Base-by-base conservation (phyloP, 2,888 invertebrate genomes). In the Hemaris fuciformis region DNA sequence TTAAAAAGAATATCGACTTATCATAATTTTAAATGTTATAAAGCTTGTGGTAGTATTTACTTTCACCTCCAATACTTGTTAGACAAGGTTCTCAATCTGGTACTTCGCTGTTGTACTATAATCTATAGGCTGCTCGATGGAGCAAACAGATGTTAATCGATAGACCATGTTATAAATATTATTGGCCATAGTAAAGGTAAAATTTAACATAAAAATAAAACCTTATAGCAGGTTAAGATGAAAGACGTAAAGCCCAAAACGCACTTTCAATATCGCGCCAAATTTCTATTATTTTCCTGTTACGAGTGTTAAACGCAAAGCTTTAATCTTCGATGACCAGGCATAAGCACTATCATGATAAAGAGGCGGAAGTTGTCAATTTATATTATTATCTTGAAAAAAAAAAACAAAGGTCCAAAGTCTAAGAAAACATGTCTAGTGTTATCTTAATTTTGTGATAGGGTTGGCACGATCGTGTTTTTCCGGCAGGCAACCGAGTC, bases 381-480 rank as follows among this genome's bases (percentile, higher is more conserved):
- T 15, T n/a, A 48, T 15, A 15, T 15, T 27, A 15, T 27, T 48
- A 48, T 27, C 27, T 48, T 15, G n/a, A 2, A n/a, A 15, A 27
- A 20, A n/a, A n/a, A n/a, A n/a, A 48, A 48, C 48, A 48, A 15
- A 15, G 15, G 5, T 27, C n/a, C 27, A 8, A 48, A 48, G 25
- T 48, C 15, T n/a, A 18, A 25, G 48, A 48, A 48, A 25, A 48
- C 25, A 48, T 27, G 13, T 13, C 25, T 15, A 15, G 25, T 48
- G 25, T 15, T 48, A 48, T 48, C 27, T 48, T 27, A 27, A 48
- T 48, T 48, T 48, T 27, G 15, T 48, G 15, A 8, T 48, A 48
- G 48, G 48, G 48, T 48, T 48, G 48, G 48, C 48, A 48, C 48
- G 48, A 7, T 8, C 46, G 46, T 48, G 27, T 27, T 48, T 10